Evolutionary conservation across 2,113 vertebrate genomes (phyloP).

Genomic region (Stegostoma tigrinum): DNA sequence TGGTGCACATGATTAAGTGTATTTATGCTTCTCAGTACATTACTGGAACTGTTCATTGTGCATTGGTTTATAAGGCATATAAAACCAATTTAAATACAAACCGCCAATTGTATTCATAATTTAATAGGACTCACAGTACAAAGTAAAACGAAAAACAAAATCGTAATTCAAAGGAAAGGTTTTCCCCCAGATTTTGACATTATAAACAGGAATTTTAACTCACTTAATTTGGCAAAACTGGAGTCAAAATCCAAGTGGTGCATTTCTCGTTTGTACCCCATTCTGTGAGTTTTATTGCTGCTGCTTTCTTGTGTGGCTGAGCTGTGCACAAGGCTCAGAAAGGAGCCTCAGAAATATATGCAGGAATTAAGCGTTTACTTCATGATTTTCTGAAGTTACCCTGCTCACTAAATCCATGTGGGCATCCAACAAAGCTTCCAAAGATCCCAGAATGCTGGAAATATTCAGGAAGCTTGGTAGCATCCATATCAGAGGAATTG

Average conservation of each 20-base stretch:
- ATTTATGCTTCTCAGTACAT: slow-evolving; percentile 47
- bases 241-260: slow-evolving; percentile 3
- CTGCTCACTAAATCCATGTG: neutral
- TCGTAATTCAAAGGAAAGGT: neutral
- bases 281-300: neutral
- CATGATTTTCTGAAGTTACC: neutral
- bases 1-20: slow-evolving; percentile 52
- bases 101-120: slow-evolving; percentile 18
- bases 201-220: neutral
- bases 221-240: neutral
- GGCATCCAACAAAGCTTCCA: neutral
- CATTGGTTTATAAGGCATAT: neutral
- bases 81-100: neutral
- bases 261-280: neutral
- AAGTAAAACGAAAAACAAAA: neutral
- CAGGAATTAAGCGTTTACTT: neutral
- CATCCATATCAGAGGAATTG: neutral
- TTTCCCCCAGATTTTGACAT: neutral
- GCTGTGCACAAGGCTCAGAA: neutral
- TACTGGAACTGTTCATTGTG: neutral
- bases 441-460: neutral
- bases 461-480: neutral
- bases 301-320: neutral
- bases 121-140: neutral
- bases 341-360: neutral